A percentile compares a stretch with the other conserved stretches of the same genome.
These are phyloP conservation scores for Halcyon malimbica DNA, from an alignment of 2,113 vertebrate genomes.

Conservation along the genomic window DNA sequence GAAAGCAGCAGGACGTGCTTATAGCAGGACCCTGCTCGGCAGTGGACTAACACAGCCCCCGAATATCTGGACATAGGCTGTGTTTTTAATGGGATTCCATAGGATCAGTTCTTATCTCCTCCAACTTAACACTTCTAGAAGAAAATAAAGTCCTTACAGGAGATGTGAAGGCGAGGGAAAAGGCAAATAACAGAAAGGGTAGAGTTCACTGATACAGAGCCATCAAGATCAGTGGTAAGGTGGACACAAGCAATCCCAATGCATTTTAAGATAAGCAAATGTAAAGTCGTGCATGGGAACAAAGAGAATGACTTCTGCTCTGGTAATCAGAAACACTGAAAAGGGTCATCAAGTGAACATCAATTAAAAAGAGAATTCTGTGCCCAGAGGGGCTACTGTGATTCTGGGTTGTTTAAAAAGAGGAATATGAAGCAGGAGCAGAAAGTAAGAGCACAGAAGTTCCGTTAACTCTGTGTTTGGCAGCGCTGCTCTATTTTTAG, in stretches of 20 bases:
- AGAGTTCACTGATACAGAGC: background rate
- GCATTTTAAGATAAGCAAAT: background rate
- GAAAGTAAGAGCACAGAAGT: background rate
- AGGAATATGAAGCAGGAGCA: background rate
- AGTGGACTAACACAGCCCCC: background rate
- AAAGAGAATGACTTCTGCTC: background rate
- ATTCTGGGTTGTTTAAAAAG: background rate
- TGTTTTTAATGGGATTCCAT: background rate
- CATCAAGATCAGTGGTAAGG: background rate
- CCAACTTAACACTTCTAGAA: background rate
- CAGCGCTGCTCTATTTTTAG: background rate
- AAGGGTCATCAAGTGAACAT: background rate
- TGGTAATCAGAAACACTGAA: background rate
- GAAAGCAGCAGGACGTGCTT: fast-evolving
- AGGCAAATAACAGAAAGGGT: background rate
- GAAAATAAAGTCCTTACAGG: background rate
- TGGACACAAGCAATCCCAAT: background rate
- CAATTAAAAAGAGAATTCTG: background rate
- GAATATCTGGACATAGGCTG: background rate
- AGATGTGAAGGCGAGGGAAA: background rate
- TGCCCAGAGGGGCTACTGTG: background rate
- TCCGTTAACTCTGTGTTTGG: background rate
- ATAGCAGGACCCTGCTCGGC: background rate
- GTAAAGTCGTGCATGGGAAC: background rate
- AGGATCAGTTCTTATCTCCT: background rate